Evolutionary conservation across 2,113 vertebrate genomes (phyloP).

Genomic region (Muscicapa adusta): DNA sequence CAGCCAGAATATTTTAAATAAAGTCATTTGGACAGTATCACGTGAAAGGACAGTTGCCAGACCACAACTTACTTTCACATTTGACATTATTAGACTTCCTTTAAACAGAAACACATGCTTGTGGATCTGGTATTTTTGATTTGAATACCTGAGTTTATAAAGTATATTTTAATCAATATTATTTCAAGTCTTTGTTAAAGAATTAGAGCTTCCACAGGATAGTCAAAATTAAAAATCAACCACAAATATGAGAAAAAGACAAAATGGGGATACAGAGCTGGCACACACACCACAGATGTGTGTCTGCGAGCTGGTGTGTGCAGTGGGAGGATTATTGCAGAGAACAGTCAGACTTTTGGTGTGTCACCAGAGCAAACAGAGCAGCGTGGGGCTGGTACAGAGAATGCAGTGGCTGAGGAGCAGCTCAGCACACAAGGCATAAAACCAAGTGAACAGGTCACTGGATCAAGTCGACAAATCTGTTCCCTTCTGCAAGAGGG

Average conservation of each 20-base stretch:
- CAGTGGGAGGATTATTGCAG: background rate
- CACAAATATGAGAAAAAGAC: accelerated
- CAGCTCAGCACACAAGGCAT: background rate
- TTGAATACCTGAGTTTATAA: background rate
- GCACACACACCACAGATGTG: accelerated
- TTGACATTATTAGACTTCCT: background rate
- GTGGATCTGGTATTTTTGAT: background rate
- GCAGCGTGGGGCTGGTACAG: accelerated
- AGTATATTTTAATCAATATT: background rate
- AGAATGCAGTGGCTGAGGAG: accelerated
- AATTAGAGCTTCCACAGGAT: background rate
- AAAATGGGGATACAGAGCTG: background rate
- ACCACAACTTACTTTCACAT: background rate
- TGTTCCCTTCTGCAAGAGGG: background rate
- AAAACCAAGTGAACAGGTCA: background rate
- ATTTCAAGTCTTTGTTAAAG: background rate
- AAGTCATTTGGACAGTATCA: background rate
- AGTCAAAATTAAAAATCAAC: background rate
- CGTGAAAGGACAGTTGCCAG: background rate
- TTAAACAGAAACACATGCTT: background rate
- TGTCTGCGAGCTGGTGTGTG: too few species aligned
- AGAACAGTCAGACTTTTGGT: background rate
- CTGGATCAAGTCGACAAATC: background rate
- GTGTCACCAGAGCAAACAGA: background rate
- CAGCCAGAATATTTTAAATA: background rate